Conservation (phyloP, 2,797 vertebrate genomes). For the Spinibarbus caldwelli region DNA sequence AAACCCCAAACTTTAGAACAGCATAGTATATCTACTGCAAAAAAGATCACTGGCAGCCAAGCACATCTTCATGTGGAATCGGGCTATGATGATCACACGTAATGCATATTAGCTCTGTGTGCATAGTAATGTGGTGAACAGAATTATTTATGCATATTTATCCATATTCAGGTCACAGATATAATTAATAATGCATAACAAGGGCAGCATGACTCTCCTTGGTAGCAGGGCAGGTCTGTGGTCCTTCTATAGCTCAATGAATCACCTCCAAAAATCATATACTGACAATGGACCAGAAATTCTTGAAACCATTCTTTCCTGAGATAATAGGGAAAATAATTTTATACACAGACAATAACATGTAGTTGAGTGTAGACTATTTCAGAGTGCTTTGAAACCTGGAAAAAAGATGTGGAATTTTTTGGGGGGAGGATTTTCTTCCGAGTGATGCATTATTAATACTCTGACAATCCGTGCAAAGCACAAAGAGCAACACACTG, state of each 20-base stretch:
- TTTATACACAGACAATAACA: neutral
- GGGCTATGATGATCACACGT: conserved; percentile 23
- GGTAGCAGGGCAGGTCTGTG: conserved; percentile 31
- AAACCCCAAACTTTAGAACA: neutral
- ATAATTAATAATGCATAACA: conserved; percentile 53
- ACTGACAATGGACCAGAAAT: neutral
- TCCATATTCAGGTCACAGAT: conserved; percentile 47
- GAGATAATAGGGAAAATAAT: neutral
- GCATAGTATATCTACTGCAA: neutral
- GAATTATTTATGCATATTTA: conserved; percentile 49
- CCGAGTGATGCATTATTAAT: conserved; percentile 45
- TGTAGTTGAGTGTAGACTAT: neutral
- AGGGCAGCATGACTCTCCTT: conserved; percentile 18
- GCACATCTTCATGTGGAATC: conserved; percentile 1
- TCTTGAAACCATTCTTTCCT: neutral
- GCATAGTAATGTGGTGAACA: conserved; percentile 40
- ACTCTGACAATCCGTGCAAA: conserved; percentile 21
- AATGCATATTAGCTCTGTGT: conserved; percentile 35
- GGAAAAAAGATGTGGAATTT: neutral
- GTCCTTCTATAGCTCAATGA: neutral
- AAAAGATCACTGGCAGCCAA: conserved; percentile 14
- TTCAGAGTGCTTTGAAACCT: neutral
- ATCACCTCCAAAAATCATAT: neutral
- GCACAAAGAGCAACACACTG: conserved; percentile 27
- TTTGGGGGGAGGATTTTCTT: neutral